Evolutionary conservation across 2,797 vertebrate species (phyloP).

Genomic region (Leptoclinus maculatus): DNA sequence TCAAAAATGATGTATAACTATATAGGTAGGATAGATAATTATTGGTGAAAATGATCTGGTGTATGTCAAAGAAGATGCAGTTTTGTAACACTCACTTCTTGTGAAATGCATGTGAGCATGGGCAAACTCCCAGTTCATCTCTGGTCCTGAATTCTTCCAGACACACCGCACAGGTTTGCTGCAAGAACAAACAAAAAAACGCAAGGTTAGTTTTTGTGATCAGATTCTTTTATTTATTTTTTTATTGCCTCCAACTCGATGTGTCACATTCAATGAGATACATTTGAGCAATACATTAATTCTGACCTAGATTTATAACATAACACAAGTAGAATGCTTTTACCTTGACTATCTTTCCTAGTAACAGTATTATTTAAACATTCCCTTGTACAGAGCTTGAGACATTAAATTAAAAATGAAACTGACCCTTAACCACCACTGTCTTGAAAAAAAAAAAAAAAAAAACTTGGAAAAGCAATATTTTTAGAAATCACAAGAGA

Average conservation of each 20-base stretch:
- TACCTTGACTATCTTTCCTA: constrained; percentile 10
- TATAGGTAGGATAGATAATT: too few relatives aligned
- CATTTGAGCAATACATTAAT: constrained; percentile 10
- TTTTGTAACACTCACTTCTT: constrained; percentile 85
- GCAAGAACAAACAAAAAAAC: constrained; percentile 29
- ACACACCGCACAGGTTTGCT: constrained; percentile 90
- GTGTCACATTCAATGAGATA: not conserved
- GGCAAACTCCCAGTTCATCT: constrained; percentile 88
- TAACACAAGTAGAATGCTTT: not conserved
- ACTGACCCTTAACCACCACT: not conserved
- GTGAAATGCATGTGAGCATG: constrained; percentile 90
- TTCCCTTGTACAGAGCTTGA: not conserved
- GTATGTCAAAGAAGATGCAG: not conserved
- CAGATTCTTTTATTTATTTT: not conserved
- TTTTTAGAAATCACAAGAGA: constrained; percentile 38
- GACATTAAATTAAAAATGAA: constrained; percentile 13
- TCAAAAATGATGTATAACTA: too few relatives aligned
- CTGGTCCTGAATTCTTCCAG: constrained; percentile 88
- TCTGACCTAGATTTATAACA: constrained; percentile 20
- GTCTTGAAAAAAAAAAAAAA: not conserved
- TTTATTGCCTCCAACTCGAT: not conserved
- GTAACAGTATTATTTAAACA: not conserved
- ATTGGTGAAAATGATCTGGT: too few relatives aligned
- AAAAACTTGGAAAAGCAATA: not conserved
- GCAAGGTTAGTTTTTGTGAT: constrained; percentile 16